Conservation (phyloP, 2,797 vertebrate species). For the Acestrorhynchus altus region DNA sequence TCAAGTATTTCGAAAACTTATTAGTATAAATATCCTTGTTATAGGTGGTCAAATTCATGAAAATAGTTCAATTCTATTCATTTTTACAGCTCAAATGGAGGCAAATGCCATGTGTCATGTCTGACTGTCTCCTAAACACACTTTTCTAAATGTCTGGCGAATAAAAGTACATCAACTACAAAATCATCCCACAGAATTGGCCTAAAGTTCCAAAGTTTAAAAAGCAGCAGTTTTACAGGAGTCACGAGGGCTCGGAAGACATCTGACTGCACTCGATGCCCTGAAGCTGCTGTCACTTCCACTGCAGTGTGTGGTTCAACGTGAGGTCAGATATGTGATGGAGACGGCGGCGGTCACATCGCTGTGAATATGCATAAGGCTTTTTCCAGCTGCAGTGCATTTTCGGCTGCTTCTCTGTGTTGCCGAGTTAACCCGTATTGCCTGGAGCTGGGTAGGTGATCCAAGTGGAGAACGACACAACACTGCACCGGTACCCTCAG, state of each 20-base stretch:
- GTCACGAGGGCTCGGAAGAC: slow-evolving; percentile 7
- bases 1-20: too few species aligned
- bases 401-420: slow-evolving; percentile 1
- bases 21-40: too few species aligned
- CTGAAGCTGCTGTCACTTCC: slow-evolving; percentile 4
- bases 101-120: too few species aligned
- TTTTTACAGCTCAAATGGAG: too few species aligned
- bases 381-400: background rate
- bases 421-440: background rate
- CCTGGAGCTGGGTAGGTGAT: background rate
- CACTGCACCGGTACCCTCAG: background rate
- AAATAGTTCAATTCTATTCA: too few species aligned
- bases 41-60: too few species aligned
- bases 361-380: background rate
- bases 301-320: background rate
- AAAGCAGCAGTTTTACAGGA: background rate
- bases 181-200: too few species aligned
- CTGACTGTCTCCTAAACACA: too few species aligned
- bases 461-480: background rate
- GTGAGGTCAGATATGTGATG: slow-evolving; percentile 25
- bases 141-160: too few species aligned
- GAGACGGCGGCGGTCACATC: slow-evolving; percentile 1
- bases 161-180: too few species aligned
- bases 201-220: background rate
- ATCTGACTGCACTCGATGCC: background rate